Conservation (phyloP, 2,888 invertebrate species). For the Synanthedon tipuliformis region DNA sequence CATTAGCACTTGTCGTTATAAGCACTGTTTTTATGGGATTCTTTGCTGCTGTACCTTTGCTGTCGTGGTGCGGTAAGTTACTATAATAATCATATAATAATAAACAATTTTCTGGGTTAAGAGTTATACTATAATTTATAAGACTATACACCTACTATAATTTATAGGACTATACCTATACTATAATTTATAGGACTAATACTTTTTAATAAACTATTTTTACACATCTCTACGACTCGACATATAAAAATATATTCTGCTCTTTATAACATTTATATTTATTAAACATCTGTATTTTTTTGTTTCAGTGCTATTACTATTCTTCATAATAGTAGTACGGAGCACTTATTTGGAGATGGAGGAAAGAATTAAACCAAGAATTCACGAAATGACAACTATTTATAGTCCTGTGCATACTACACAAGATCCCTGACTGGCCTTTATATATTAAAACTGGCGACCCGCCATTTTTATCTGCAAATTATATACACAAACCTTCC, state of each 20-base stretch:
- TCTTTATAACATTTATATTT: background rate
- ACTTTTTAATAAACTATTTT: background rate
- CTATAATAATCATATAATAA: background rate
- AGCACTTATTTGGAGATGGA: constrained; percentile 48
- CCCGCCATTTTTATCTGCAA: too few relatives aligned
- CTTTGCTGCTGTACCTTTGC: constrained; percentile 31
- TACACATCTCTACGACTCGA: too few relatives aligned
- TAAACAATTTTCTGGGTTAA: too few relatives aligned
- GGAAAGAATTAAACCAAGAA: constrained; percentile 33
- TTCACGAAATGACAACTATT: constrained; percentile 27
- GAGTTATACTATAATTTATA: too few relatives aligned
- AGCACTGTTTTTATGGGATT: constrained; percentile 46
- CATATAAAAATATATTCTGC: too few relatives aligned
- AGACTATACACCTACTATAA: too few relatives aligned
- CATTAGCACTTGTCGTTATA: constrained; percentile 35
- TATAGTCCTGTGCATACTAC: too few relatives aligned
- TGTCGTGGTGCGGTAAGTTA: constrained; percentile 51
- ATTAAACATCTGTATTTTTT: background rate
- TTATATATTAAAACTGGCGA: too few relatives aligned
- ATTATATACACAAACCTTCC: too few relatives aligned
- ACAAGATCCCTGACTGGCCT: too few relatives aligned
- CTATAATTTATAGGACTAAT: too few relatives aligned
- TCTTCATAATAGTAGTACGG: constrained; percentile 41
- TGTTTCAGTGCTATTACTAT: constrained; percentile 42
- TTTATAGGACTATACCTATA: too few relatives aligned